Base-by-base conservation (phyloP, 2,888 invertebrate species). In the Hypomecis atomaria region DNA sequence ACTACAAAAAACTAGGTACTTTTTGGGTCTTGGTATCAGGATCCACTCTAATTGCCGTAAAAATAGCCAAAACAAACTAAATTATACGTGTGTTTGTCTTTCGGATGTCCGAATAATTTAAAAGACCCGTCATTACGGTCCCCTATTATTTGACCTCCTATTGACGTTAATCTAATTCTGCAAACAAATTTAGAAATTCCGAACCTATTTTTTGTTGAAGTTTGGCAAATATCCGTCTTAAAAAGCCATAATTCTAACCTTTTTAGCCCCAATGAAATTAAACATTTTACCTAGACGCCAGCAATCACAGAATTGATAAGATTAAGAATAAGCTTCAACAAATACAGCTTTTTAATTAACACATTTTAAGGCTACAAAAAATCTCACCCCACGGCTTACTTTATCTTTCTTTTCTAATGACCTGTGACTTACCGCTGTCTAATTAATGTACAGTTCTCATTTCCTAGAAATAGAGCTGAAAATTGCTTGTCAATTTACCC, bases 381-480 rank as follows among this genome's bases (percentile, higher is more conserved):
- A 47, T 53, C 43, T 66, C 56, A 70, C 69, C 73, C 71, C 66
- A 72, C 69, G 48, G 33, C 56, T n/a, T 42, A 3, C 10, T 75
- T 76, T 78, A 78, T 78, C 74, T 66, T 62, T 69, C 60, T 62
- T 77, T 79, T 76, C 79, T 85, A 81, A 84, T 78, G 80, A 79
- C 72, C 73, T 76, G 73, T 78, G 78, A 78, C 72, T 74, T 69
- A 62, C 50, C 44, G 52, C 45, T 47, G 34, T 53, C 8, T 58
- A 13, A 53, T 54, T 23, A 5, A 9, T 49, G 13, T 47, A 1
- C 1, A 45, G 13, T 56, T 40, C 53, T 52, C 63, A 58, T 54
- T 10, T 0, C 49, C 0, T 6, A 5, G 37, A 0, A 0, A 45
- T 58, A 66, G 36, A 40, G 60, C 50, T 54, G 8, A 36, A 38